Conservation (phyloP, 2,113 vertebrate genomes). For the Clupea harengus region DNA sequence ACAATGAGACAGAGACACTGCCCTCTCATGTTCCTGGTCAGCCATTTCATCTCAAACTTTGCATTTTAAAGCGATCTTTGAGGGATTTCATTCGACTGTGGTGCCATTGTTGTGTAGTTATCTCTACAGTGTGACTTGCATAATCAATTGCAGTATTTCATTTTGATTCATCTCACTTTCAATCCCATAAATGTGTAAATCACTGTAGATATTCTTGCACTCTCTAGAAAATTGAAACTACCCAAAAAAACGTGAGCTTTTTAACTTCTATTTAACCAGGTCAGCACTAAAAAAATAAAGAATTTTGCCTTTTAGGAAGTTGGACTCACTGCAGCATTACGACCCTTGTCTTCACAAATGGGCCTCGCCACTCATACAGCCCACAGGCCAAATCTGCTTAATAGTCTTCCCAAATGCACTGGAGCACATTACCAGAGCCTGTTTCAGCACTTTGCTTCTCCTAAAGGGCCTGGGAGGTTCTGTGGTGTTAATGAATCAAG, state of each 20-base stretch:
- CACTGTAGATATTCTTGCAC: neutral
- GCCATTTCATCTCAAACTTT: neutral
- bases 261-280: slow-evolving; percentile 6
- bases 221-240: neutral
- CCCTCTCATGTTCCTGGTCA: neutral
- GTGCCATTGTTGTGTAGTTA: neutral
- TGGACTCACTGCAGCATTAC: neutral
- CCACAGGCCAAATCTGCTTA: neutral
- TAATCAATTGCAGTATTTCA: neutral
- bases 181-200: neutral
- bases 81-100: neutral
- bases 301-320: neutral
- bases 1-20: neutral
- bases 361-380: neutral
- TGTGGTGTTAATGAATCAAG: neutral
- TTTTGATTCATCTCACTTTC: neutral
- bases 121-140: neutral
- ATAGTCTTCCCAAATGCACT: neutral
- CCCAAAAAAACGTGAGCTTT: neutral
- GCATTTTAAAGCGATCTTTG: neutral
- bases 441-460: neutral
- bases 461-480: neutral
- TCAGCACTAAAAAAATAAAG: neutral
- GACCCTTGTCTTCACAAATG: neutral
- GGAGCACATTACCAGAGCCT: neutral